Evolutionary conservation across 2,113 vertebrate genomes (phyloP).

Genomic region (Numenius arquata): DNA sequence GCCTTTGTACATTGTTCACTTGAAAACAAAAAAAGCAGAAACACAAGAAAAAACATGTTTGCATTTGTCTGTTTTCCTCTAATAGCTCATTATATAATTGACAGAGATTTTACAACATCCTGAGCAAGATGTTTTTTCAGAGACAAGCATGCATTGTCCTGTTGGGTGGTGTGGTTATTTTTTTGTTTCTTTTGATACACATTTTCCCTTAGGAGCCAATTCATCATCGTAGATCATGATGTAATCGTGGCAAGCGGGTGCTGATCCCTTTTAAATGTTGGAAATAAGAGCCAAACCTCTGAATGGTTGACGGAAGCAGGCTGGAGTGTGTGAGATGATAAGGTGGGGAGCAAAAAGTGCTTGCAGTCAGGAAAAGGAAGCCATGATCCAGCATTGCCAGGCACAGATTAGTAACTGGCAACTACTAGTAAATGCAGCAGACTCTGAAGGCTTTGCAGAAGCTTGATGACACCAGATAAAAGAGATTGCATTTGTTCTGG

Average conservation of each 20-base stretch:
- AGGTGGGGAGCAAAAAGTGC: background rate
- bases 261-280: background rate
- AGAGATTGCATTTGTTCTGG: background rate
- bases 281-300: background rate
- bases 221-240: background rate
- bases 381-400: background rate
- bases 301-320: background rate
- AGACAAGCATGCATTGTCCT: background rate
- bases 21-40: background rate
- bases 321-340: background rate
- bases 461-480: background rate
- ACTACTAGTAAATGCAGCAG: background rate
- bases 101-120: background rate
- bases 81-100: background rate
- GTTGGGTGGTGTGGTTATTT: accelerated
- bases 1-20: background rate
- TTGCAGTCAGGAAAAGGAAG: background rate
- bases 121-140: background rate
- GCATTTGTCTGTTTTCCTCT: background rate
- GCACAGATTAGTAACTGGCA: background rate
- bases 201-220: background rate
- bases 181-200: background rate
- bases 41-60: background rate
- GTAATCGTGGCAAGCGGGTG: background rate
- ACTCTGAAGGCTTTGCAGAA: background rate